A percentile compares a stretch with the other conserved stretches of the same genome.
These are phyloP conservation scores for Tigriopus japonicus DNA, from an alignment of 1,140 invertebrate species.

Conservation along the genomic window DNA sequence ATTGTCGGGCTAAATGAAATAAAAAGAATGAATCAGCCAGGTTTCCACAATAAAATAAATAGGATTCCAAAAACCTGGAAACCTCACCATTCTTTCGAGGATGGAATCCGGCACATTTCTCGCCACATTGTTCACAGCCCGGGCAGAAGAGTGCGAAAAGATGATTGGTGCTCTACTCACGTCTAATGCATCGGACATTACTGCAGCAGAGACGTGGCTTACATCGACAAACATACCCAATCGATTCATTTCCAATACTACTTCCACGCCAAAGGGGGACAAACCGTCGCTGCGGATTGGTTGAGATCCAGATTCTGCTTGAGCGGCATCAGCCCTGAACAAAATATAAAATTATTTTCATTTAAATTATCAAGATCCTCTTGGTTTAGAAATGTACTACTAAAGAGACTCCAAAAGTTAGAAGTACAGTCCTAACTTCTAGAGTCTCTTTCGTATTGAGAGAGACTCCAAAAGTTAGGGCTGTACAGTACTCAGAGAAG, in stretches of 20 bases:
- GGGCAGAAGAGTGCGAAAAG: constrained; percentile 27
- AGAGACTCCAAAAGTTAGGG: too few species aligned
- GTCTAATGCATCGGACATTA: constrained; percentile 24
- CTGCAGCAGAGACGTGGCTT: constrained; percentile 25
- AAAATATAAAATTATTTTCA: too few species aligned
- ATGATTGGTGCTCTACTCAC: constrained; percentile 26
- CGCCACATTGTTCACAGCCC: constrained; percentile 23
- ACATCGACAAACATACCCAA: constrained; percentile 30
- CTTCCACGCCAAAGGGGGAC: constrained; percentile 12
- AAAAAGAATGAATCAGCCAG: constrained; percentile 15
- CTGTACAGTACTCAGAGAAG: too few species aligned
- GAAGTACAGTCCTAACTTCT: too few species aligned
- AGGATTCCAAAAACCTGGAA: background rate
- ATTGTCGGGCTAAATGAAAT: constrained; percentile 1
- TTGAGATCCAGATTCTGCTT: background rate
- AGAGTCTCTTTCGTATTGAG: too few species aligned
- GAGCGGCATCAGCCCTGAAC: constrained; percentile 20
- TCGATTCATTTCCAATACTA: constrained; percentile 30
- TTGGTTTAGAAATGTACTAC: too few species aligned
- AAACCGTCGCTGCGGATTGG: background rate
- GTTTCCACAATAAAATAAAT: too few species aligned
- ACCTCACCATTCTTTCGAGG: constrained; percentile 22
- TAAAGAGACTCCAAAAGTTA: too few species aligned
- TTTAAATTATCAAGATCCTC: too few species aligned
- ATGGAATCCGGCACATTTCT: constrained; percentile 28